Conservation (phyloP, 2,888 invertebrate species). For the Pteria penguin region DNA sequence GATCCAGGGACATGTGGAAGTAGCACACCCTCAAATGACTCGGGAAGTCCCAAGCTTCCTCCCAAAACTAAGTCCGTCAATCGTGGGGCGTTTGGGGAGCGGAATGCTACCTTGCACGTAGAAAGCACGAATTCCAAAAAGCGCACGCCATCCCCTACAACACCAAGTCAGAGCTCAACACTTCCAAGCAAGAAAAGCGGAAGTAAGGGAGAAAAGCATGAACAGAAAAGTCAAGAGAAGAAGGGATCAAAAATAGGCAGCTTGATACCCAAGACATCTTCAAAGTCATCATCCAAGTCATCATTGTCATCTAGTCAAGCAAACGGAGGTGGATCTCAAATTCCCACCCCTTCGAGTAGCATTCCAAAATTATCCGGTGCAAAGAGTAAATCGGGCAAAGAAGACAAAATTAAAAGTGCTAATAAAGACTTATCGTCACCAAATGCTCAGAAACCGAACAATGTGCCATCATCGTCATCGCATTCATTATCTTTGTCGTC, state of each 20-base stretch:
- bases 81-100: slow-evolving; percentile 55
- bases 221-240: slow-evolving; percentile 43
- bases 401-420: slow-evolving; percentile 50
- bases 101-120: slow-evolving; percentile 49
- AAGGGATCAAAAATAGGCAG: slow-evolving; percentile 70
- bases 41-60: slow-evolving; percentile 80
- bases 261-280: slow-evolving; percentile 64
- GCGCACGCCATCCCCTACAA: slow-evolving; percentile 50
- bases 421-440: slow-evolving; percentile 30
- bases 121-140: slow-evolving; percentile 42
- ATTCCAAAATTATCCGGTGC: slow-evolving; percentile 65
- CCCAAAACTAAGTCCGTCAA: slow-evolving; percentile 62
- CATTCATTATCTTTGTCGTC: slow-evolving; percentile 19
- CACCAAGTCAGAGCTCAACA: slow-evolving; percentile 64
- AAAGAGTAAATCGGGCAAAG: slow-evolving; percentile 59
- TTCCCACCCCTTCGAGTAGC: slow-evolving; percentile 54
- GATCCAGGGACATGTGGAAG: slow-evolving; percentile 80
- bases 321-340: slow-evolving; percentile 44
- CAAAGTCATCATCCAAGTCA: slow-evolving; percentile 58
- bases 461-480: slow-evolving; percentile 35
- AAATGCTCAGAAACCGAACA: slow-evolving; percentile 26
- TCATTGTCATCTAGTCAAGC: slow-evolving; percentile 48
- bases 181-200: slow-evolving; percentile 53
- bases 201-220: slow-evolving; percentile 43
- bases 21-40: slow-evolving; percentile 75